Base-by-base conservation (phyloP, 2,888 invertebrate species). In the Koerneria pararmatus region DNA sequence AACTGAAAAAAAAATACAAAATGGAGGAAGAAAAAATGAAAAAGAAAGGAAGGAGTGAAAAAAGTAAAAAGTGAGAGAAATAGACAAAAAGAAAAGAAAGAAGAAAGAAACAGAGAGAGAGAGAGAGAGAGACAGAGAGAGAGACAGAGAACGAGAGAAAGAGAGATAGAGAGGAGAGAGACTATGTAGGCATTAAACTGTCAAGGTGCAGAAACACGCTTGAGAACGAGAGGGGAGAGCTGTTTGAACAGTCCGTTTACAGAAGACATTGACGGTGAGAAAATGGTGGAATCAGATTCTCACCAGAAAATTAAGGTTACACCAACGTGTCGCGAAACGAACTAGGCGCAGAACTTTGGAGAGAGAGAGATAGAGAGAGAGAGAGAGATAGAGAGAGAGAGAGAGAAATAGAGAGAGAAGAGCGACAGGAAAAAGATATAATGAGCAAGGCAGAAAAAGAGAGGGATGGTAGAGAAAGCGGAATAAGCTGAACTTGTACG, bases 391-490 rank as follows among this genome's bases (percentile, higher is more conserved):
- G 46, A 24, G 46, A 41, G n/a, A 19, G 46, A 19, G 11, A 15
- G n/a, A 41, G 46, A 19, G 46, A 41, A 19, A 19, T 15, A 19
- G 11, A 19, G 11, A 41, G n/a, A 41, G 46, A 19, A 41, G 11
- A 15, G 46, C 11, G n/a, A 19, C 11, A 15, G 46, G 46, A 11
- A 41, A 41, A 15, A 19, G 11, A 19, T 15, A 41, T n/a, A 41
- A 15, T 41, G 46, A 41, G n/a, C 11, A 15, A 15, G 46, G n/a
- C 11, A 41, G 46, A 41, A 41, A 19, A 41, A 19, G 46, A 41
- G 46, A 41, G 46, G 46, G 46, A 41, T 41, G 46, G n/a, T 41
- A 41, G 46, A 41, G 46, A n/a, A n/a, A n/a, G n/a, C n/a, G n/a
- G n/a, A n/a, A n/a, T n/a, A n/a, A n/a, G n/a, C n/a, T n/a, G n/a